A percentile compares a stretch with the other conserved stretches of the same genome.
Conservation (phyloP, 1,140 invertebrate genomes). For the Scaptomyza graminum region DNA sequence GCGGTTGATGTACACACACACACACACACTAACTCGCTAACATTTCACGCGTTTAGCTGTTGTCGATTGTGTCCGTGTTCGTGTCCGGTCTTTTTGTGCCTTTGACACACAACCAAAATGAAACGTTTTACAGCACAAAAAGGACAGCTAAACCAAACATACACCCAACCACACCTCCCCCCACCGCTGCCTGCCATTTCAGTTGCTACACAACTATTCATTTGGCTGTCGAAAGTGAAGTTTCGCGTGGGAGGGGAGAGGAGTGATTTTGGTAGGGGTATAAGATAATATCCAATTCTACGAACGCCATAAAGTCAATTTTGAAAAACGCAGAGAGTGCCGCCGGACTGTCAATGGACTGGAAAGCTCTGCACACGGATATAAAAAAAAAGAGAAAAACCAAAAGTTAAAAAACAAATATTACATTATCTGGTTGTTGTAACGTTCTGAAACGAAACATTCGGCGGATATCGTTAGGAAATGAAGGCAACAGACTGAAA, state of each 20-base stretch:
- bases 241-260: too few species aligned
- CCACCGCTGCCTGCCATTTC: conserved; percentile 51
- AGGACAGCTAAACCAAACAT: conserved; percentile 33
- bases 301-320: conserved; percentile 42
- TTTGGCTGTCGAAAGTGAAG: neutral
- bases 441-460: conserved; percentile 11
- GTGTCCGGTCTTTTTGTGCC: conserved; percentile 39
- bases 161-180: too few species aligned
- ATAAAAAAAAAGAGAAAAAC: neutral
- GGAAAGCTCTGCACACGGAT: conserved; percentile 53
- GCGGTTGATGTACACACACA: conserved; percentile 6
- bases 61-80: conserved; percentile 43
- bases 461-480: conserved; percentile 29
- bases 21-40: conserved; percentile 21
- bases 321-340: conserved; percentile 31
- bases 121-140: conserved; percentile 61
- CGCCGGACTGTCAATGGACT: conserved; percentile 65
- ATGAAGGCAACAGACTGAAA: conserved; percentile 22
- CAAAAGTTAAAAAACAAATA: conserved; percentile 32
- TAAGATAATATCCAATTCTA: neutral
- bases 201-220: conserved; percentile 62
- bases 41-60: conserved; percentile 72
- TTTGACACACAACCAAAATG: conserved; percentile 66
- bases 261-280: neutral
- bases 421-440: conserved; percentile 47